phyloP scores from a whole-genome alignment of 2,797 vertebrate genomes.

The Hydrocynus forskahlii region DNA sequence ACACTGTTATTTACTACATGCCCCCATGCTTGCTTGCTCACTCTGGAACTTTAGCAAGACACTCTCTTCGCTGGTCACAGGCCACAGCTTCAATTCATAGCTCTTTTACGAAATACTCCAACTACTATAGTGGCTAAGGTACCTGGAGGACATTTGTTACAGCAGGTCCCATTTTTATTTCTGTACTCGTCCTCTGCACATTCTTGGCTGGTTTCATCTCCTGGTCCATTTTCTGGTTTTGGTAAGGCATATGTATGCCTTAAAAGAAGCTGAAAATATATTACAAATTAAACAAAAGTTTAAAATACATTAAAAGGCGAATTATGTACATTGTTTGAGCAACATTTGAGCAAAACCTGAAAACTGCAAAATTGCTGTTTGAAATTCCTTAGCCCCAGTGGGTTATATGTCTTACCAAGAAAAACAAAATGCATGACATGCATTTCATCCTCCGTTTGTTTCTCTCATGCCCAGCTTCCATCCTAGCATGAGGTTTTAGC shows the following conservation, averaged over 20 bases:
- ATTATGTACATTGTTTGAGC: too few relatives aligned
- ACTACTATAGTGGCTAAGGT: not conserved
- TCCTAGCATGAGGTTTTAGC: conserved; percentile 46
- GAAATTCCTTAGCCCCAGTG: too few relatives aligned
- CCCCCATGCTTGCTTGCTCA: not conserved
- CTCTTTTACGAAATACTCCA: not conserved
- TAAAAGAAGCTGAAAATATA: conserved; percentile 3
- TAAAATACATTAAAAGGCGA: too few relatives aligned
- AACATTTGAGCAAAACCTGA: too few relatives aligned
- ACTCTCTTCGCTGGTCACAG: not conserved
- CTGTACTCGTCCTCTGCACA: conserved; percentile 54
- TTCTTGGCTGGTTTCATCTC: not conserved
- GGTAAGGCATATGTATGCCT: not conserved
- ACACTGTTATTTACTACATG: too few relatives aligned
- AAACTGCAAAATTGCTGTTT: too few relatives aligned
- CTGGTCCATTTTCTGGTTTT: not conserved
- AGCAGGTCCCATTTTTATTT: conserved; percentile 58
- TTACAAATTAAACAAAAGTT: too few relatives aligned
- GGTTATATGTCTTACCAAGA: conserved; percentile 58
- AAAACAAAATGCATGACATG: conserved; percentile 40
- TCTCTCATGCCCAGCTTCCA: conserved; percentile 58
- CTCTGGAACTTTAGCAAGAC: not conserved
- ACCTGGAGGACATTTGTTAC: conserved; percentile 75
- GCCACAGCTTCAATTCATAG: not conserved
- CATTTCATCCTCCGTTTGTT: conserved; percentile 41